Evolutionary conservation across 1,140 invertebrate species (phyloP), one percentile per base, ranked within the genome.

Genomic region (fruit fly (Drosophila melanogaster)): DNA sequence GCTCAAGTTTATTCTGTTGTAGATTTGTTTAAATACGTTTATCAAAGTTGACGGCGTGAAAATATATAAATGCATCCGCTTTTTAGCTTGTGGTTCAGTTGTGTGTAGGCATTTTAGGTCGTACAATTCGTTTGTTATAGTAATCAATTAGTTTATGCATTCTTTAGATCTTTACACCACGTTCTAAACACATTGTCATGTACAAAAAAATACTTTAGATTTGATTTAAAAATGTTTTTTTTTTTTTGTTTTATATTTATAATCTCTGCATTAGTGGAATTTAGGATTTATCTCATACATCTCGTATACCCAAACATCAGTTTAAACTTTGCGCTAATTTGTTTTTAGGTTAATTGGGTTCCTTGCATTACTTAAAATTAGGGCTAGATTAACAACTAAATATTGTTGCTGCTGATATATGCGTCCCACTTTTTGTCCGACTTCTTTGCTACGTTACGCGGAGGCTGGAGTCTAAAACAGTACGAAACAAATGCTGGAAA

Each of bases 301-400:
- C 50, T 71, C 59, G n/a, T n/a, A n/a, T 71, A 14, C 33, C 49
- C 55, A 46, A 40, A 24, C 22, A 57, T 65, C 49, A 15, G 40
- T 57, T 56, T 79, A 64, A 65, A 81, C 59, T 87, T 89, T 89
- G 84, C 84, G 84, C 84, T 87, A 87, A 89, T 57, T 87, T 65
- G 19, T 87, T 65, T n/a, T 65, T 71, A 74, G 41, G 26, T 75
- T 75, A 49, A 47, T 76, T 47, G 60, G 65, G 77, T 69, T 78
- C 62, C 56, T 41, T 61, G 79, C 44, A 71, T 75, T 90, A 80
- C 85, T 84, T 89, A 89, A 84, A 55, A 89, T 75, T 90, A 89
- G 73, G 79, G 84, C 85, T 89, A 89, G 67, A 80, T 84, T 89
- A 89, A 80, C 60, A 89, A 58, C 84, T 89, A 89, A 89, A 90